Evolutionary conservation across 2,888 invertebrate genomes (phyloP).

Genomic region (Cancer borealis): DNA sequence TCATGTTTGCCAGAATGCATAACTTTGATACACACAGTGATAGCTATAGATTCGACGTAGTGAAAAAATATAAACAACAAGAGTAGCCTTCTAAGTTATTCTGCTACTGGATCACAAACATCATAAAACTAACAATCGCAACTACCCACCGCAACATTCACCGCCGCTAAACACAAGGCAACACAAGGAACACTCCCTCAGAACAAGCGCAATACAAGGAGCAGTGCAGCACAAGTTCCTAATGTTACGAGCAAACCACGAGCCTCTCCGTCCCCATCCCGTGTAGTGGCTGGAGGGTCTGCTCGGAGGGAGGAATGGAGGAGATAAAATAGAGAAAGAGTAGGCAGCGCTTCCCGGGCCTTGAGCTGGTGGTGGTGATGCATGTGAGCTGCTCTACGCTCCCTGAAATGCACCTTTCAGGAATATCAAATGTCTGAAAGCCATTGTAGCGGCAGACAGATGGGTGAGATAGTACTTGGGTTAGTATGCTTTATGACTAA

Average conservation of each 20-base stretch:
- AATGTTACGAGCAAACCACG: background rate
- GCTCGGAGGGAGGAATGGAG: background rate
- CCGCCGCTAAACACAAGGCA: background rate
- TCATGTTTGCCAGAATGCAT: no score
- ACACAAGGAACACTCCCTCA: background rate
- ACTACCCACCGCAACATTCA: no score
- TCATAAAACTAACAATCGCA: no score
- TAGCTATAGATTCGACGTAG: no score
- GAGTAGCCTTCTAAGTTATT: no score
- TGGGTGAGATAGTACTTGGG: background rate
- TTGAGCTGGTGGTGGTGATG: constrained; percentile 8
- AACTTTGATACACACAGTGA: no score
- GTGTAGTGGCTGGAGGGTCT: background rate
- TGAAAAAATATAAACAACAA: no score
- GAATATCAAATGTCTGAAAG: background rate
- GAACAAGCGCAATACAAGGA: background rate
- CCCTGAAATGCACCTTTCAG: constrained; percentile 24
- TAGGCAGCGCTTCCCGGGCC: background rate
- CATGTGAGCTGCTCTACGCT: background rate
- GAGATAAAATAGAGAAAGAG: background rate
- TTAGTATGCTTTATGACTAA: background rate
- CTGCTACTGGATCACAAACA: no score
- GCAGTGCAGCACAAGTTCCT: background rate
- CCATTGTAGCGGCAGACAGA: background rate
- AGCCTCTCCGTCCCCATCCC: background rate